A percentile compares a stretch with the other conserved stretches of the same genome.
phyloP scores from a whole-genome alignment of 2,888 invertebrate genomes.

The Nesidiocoris tenuis region DNA sequence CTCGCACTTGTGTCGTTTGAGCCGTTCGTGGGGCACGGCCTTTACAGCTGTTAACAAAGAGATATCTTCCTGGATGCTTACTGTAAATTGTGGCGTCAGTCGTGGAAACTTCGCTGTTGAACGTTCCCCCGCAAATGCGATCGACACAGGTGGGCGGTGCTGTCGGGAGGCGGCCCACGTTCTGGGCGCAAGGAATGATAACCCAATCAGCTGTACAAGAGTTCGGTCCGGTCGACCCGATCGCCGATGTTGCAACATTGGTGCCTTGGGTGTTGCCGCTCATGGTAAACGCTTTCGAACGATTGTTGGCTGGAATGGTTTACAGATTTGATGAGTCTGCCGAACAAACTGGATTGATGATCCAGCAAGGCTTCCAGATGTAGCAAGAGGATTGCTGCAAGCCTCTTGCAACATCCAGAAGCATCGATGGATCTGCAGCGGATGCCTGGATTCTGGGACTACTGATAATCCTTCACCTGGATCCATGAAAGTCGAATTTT shows the following conservation, averaged over 20 bases:
- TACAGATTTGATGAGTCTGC: neutral
- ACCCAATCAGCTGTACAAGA: conserved; percentile 78
- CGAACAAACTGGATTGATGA: neutral
- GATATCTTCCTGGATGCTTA: no score
- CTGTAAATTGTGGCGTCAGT: conserved; percentile 69
- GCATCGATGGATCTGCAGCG: no score
- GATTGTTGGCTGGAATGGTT: conserved; percentile 61
- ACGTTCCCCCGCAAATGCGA: conserved; percentile 78
- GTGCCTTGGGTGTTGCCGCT: conserved; percentile 73
- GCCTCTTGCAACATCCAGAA: no score
- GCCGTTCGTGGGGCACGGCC: no score
- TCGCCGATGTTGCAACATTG: conserved; percentile 65
- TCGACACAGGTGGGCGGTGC: conserved; percentile 70
- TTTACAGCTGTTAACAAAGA: no score
- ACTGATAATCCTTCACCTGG: conserved; percentile 57
- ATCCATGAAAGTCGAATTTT: conserved; percentile 74
- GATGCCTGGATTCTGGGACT: neutral
- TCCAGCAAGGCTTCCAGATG: no score
- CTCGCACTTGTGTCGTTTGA: no score
- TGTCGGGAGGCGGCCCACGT: conserved; percentile 60
- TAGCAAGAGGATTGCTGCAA: no score
- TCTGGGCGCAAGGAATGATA: conserved; percentile 73
- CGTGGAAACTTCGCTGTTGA: conserved; percentile 71
- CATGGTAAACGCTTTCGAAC: conserved; percentile 72
- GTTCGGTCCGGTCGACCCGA: conserved; percentile 66